A percentile compares a stretch with the other conserved stretches of the same genome.
Evolutionary conservation across 23 tunicate species (phyloP).

Genomic region (Trididemnum nubilum): DNA sequence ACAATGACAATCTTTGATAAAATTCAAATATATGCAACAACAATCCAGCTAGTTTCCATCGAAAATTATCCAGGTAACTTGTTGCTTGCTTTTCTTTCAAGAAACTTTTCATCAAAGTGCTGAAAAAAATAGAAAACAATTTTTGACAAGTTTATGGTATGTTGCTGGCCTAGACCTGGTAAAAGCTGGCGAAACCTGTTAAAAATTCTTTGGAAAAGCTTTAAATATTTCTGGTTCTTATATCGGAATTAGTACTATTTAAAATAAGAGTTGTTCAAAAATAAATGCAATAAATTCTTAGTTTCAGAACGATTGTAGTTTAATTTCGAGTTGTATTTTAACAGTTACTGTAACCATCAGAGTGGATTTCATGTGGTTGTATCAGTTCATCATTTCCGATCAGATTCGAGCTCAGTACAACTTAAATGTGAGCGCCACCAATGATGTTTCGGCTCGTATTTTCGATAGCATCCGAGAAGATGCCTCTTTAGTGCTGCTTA

Average conservation of each 20-base stretch:
- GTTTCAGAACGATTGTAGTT: background rate
- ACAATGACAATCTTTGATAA: background rate
- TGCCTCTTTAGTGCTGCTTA: background rate
- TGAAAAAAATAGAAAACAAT: no score
- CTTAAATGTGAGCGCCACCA: background rate
- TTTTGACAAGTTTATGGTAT: no score
- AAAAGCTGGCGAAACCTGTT: no score
- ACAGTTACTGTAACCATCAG: background rate
- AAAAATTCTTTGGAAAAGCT: no score
- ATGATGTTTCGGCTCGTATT: background rate
- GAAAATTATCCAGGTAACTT: background rate
- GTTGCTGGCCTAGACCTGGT: no score
- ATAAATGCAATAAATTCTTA: no score
- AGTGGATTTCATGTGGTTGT: constrained; percentile 12
- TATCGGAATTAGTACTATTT: no score
- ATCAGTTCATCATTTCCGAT: background rate
- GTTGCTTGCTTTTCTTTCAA: no score
- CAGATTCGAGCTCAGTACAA: background rate
- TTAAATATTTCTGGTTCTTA: no score
- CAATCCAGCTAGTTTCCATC: constrained; percentile 6
- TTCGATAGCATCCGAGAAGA: background rate
- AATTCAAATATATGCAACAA: background rate
- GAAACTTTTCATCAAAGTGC: no score
- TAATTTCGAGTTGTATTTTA: background rate
- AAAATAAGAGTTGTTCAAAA: no score